phyloP scores from a whole-genome alignment of 2,113 vertebrate genomes.

The Picathartes gymnocephalus region DNA sequence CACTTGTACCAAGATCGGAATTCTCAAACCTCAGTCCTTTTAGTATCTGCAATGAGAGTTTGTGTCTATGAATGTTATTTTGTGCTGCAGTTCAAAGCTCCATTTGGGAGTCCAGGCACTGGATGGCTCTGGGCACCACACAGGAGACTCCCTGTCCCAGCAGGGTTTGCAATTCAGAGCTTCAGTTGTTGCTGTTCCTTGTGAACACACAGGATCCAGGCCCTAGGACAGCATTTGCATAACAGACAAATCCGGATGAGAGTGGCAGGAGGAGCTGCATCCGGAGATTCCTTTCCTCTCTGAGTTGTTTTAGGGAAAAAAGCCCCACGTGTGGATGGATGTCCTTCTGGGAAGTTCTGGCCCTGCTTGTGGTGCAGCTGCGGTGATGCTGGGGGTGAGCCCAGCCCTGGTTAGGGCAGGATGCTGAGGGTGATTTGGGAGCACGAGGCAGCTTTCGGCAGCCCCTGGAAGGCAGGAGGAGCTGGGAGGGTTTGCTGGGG shows the following conservation, averaged over 20 bases:
- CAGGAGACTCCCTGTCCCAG: background rate
- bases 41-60: fast-evolving
- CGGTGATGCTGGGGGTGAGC: background rate
- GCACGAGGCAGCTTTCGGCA: fast-evolving
- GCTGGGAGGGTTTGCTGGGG: background rate
- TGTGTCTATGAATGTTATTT: background rate
- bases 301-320: background rate
- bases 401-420: background rate
- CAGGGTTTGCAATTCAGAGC: background rate
- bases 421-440: fast-evolving
- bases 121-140: background rate
- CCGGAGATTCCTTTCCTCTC: background rate
- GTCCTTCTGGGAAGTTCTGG: background rate
- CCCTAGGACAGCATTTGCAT: background rate
- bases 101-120: background rate
- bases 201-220: background rate
- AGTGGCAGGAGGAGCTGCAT: background rate
- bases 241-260: background rate
- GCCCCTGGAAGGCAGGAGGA: background rate
- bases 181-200: background rate
- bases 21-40: background rate
- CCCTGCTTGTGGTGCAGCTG: background rate
- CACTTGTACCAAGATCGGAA: background rate
- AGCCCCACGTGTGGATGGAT: fast-evolving
- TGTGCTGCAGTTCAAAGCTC: background rate